Base-by-base conservation (phyloP, 2,113 vertebrate genomes). In the Brevimyrus niger region DNA sequence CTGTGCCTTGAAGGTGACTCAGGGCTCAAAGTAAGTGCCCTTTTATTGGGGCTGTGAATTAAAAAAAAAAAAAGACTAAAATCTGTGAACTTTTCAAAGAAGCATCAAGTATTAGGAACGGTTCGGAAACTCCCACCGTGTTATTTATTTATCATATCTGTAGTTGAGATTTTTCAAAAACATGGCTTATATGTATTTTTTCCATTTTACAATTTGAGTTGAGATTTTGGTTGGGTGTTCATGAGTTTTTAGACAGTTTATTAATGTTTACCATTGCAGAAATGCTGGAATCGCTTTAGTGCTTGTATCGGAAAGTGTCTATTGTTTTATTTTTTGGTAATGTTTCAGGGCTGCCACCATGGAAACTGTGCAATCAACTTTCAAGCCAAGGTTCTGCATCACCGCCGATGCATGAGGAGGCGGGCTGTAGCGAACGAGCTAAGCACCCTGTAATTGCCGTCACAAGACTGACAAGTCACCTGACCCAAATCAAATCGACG, bases 251-350 rank as follows among this genome's bases (percentile, higher is more conserved):
- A 65, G 9, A 31, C 61, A 11, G 61, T 65, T 11, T 31, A 21
- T 19, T 82, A 82, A 44, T 42, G 31, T 21, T 42, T 27, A 44
- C 44, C 35, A 7, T 42, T 2, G n/a, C 65, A 31, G 44, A 44
- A 76, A 1, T 46, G 38, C 38, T 88, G 31, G 8, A 61, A 5
- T 42, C 42, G 55, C 15, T 17, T 86, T 61, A 27, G 27, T 11
- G 47, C 15, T 19, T 53, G 47, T 87, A 84, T 87, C 23, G 85
- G 48, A 87, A 87, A 17, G 27, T 87, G 38, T 87, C 85, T 87
- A 53, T 53, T 51, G 48, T 53, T 87, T 47, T 84, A 84, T 46
- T 87, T 87, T 87, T 61, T 58, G 87, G 53, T 87, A 53, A 87
- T 11, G 87, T 48, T 88, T 88, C 44, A 76, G 65, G 17, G 42